A percentile compares a stretch with the other conserved stretches of the same genome.
Conservation (phyloP, 2,888 invertebrate genomes). For the Euclidia mi region DNA sequence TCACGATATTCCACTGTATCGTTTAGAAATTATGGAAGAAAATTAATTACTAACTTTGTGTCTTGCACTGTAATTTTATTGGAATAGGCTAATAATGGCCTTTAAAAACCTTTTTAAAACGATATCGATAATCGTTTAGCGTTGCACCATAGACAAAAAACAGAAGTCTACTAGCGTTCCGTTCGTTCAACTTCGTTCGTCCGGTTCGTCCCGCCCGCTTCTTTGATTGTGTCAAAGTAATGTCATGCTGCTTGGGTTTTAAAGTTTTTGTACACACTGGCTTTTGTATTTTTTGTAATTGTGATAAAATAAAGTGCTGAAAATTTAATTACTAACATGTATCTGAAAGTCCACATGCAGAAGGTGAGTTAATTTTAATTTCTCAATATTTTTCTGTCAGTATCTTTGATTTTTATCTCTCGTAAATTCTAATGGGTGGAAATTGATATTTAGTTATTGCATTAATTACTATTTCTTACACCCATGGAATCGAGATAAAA, state of each 20-base stretch:
- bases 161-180: no score
- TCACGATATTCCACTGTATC: no score
- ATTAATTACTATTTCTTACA: no score
- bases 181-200: neutral
- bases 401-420: slow-evolving; percentile 11
- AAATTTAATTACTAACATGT: neutral
- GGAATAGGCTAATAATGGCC: no score
- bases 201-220: neutral
- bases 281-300: slow-evolving; percentile 20
- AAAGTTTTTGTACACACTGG: slow-evolving; percentile 11
- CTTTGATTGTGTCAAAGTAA: slow-evolving; percentile 7
- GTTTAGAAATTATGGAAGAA: no score
- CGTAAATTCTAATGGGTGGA: neutral
- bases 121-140: no score
- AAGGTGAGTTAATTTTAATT: slow-evolving; percentile 36
- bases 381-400: slow-evolving; percentile 43
- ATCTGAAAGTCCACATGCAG: slow-evolving; percentile 11
- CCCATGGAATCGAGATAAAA: no score
- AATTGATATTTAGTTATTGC: no score
- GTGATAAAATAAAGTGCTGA: slow-evolving; percentile 19
- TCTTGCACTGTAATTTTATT: no score
- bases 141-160: no score
- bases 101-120: no score
- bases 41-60: no score
- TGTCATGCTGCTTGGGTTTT: slow-evolving; percentile 23